Evolutionary conservation across 2,113 vertebrate species (phyloP).

Genomic region (Platanista minor): DNA sequence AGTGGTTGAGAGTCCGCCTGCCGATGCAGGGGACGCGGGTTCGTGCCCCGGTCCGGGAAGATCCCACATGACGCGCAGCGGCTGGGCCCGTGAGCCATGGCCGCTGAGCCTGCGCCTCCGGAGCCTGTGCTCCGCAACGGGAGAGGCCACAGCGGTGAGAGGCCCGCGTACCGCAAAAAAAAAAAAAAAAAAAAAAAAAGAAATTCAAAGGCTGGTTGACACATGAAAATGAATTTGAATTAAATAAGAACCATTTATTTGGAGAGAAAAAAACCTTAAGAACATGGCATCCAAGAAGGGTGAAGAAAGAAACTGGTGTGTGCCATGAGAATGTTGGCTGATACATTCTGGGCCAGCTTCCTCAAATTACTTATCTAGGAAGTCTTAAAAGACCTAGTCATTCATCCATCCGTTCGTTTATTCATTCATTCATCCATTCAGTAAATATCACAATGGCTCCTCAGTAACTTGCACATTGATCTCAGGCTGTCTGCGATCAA

Average conservation of each 20-base stretch:
- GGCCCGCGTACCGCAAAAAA: no score
- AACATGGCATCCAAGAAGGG: not conserved
- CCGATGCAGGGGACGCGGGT: no score
- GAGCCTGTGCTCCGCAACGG: no score
- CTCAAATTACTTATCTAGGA: not conserved
- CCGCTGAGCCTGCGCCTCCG: no score
- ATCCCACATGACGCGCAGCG: no score
- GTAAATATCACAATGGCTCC: rapidly evolving
- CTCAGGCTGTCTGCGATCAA: not conserved
- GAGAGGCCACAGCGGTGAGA: no score
- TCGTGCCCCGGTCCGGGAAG: no score
- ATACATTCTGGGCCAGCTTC: not conserved
- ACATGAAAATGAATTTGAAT: not conserved
- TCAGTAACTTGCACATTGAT: not conserved
- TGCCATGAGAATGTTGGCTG: not conserved
- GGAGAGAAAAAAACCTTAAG: not conserved
- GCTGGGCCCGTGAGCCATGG: no score
- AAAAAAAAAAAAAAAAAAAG: no score
- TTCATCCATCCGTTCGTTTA: not conserved
- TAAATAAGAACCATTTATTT: not conserved
- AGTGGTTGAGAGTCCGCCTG: no score
- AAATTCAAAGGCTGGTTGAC: not conserved
- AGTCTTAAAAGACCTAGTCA: not conserved
- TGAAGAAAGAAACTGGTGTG: not conserved
- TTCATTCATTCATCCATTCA: not conserved